These are phyloP conservation scores for Euwallacea similis DNA, from an alignment of 1,140 invertebrate species.

Conservation along the genomic window DNA sequence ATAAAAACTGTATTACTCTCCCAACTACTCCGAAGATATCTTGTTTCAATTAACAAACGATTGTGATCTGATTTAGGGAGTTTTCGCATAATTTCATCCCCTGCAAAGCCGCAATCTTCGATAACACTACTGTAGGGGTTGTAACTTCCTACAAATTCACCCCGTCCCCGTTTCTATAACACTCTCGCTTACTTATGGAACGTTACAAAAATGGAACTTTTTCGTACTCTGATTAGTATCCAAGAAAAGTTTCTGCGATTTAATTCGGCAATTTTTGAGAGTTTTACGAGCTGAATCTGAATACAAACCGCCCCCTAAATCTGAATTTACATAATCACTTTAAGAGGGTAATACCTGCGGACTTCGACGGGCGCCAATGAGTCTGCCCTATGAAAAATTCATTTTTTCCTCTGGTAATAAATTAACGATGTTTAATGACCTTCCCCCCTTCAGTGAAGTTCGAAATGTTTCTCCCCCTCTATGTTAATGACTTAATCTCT, in stretches of 20 bases:
- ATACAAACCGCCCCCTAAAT: conserved; percentile 30
- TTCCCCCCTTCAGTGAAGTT: background rate
- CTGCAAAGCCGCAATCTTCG: no score
- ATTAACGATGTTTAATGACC: background rate
- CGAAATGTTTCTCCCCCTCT: background rate
- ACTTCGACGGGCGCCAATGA: conserved; percentile 15
- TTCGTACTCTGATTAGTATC: conserved; percentile 34
- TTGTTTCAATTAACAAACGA: no score
- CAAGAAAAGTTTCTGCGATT: conserved; percentile 22
- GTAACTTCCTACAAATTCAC: background rate
- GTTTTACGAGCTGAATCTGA: conserved; percentile 30
- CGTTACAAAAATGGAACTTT: conserved; percentile 28
- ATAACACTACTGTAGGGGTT: background rate
- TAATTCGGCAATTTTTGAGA: conserved; percentile 29
- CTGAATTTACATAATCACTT: conserved; percentile 36
- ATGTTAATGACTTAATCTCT: conserved; percentile 15
- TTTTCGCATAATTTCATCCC: no score
- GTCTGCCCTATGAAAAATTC: background rate
- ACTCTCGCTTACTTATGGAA: conserved; percentile 12
- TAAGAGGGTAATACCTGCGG: conserved; percentile 29
- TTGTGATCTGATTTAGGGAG: no score
- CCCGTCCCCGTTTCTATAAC: background rate
- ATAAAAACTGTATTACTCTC: no score
- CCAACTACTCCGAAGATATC: no score
- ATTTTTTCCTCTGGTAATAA: background rate